These are phyloP conservation scores for Corythornis cristatus DNA, from an alignment of 2,113 vertebrate genomes.

Conservation along the genomic window DNA sequence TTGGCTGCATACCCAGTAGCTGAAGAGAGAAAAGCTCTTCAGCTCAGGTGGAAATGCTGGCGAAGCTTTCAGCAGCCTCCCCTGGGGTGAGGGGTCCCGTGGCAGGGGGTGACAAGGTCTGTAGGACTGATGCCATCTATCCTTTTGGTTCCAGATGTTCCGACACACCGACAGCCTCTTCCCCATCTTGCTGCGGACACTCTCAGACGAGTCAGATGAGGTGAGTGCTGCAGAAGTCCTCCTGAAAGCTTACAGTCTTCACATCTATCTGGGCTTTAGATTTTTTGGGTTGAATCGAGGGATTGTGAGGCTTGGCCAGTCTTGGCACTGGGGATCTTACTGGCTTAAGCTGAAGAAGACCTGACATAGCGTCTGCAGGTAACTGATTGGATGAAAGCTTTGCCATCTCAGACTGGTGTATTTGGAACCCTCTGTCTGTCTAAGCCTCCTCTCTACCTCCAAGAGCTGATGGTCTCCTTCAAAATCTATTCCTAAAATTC, in stretches of 20 bases:
- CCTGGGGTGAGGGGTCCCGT: accelerated
- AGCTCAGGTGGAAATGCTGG: not conserved
- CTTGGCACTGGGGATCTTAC: not conserved
- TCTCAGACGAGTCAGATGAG: slow-evolving; percentile 96
- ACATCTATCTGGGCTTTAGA: not conserved
- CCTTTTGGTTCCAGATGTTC: slow-evolving; percentile 86
- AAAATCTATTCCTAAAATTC: not conserved
- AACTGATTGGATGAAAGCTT: not conserved
- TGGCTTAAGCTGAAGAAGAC: not conserved
- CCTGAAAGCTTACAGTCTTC: not conserved
- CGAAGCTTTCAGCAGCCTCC: not conserved
- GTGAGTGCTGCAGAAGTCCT: slow-evolving; percentile 62
- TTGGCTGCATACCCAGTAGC: not conserved
- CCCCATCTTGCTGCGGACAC: slow-evolving; percentile 91
- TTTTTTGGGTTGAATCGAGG: not conserved
- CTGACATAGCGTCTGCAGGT: not conserved
- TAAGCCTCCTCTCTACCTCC: not conserved
- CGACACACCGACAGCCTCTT: slow-evolving; percentile 95
- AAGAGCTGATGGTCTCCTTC: not conserved
- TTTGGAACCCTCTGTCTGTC: not conserved
- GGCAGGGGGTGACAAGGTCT: not conserved
- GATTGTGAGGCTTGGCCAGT: not conserved
- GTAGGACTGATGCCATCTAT: not conserved
- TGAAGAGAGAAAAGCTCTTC: not conserved
- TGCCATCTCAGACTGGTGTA: not conserved